phyloP scores from a whole-genome alignment of 92 coral and sea anemone species.

The Bergia puertoricense region DNA sequence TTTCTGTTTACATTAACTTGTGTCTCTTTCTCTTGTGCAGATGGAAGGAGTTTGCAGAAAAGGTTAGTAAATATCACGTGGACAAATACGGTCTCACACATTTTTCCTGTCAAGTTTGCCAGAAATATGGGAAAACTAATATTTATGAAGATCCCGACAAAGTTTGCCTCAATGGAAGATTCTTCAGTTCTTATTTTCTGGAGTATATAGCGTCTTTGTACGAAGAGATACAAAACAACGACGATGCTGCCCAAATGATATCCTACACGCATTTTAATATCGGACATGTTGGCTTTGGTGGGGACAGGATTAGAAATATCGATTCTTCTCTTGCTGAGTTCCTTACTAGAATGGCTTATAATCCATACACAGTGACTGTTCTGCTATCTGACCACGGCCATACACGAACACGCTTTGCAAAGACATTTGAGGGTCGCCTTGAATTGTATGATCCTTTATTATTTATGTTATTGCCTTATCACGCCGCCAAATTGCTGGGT shows the following conservation, averaged over 20 bases:
- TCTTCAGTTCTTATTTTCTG: constrained; percentile 62
- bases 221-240: constrained; percentile 3
- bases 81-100: constrained; percentile 64
- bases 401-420: constrained; percentile 54
- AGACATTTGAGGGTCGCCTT: constrained; percentile 62
- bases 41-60: constrained; percentile 52
- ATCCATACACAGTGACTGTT: constrained; percentile 66
- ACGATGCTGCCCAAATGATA: constrained; percentile 44
- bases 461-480: constrained; percentile 65
- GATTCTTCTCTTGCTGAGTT: constrained; percentile 62
- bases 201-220: constrained; percentile 41
- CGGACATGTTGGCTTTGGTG: constrained; percentile 63
- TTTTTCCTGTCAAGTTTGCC: constrained; percentile 62
- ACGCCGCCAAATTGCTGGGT: constrained; percentile 62
- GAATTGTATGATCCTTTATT: constrained; percentile 63
- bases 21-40: constrained; percentile 15
- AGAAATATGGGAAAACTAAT: constrained; percentile 57
- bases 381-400: constrained; percentile 74
- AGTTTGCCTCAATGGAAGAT: constrained; percentile 71
- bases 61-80: constrained; percentile 49
- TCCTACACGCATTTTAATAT: constrained; percentile 65
- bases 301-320: constrained; percentile 62
- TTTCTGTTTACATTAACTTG: no score
- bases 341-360: constrained; percentile 53
- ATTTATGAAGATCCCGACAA: constrained; percentile 58